Evolutionary conservation across 2,888 invertebrate species (phyloP), one percentile per base, ranked within the genome.

Genomic region (Pammene fasciana): DNA sequence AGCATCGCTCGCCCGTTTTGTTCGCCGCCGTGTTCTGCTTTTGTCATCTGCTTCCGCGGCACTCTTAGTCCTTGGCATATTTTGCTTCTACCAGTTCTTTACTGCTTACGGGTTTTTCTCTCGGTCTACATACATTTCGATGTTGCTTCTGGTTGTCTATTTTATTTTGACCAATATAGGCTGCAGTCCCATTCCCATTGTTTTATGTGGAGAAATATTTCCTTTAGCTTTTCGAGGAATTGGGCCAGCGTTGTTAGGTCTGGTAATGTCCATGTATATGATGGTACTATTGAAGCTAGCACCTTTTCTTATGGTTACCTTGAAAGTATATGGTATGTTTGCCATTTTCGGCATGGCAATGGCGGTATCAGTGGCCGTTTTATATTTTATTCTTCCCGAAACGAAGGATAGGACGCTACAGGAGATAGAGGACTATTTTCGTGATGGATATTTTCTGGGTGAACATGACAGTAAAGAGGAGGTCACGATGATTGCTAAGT

Each of bases 361-460:
- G 36, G 34, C n/a, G 8, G 34, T 2, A 6, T 34, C 34, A 1
- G 11, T n/a, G 11, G 13, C 36, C 11, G 54, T 36, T 36, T 7
- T 54, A 34, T 54, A 54, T 36, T 54, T 54, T n/a, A 54, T 54
- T n/a, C 54, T 54, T n/a, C 54, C 54, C 8, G 54, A 54, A 36
- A 54, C 54, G 0, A 36, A 54, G 36, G 54, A 54, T n/a, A 54
- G 36, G n/a, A 54, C 52, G 6, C 34, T 54, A 0, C 54, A 54
- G 54, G 34, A 54, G n/a, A 54, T 54, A n/a, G 54, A 54, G n/a
- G 54, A 36, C 9, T 54, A 54, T 54, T 54, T 54, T n/a, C 34
- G 34, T n/a, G 7, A 54, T 36, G 36, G 54, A n/a, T 26, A 36
- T 36, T 54, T n/a, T 54, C n/a, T 54, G 34, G 26, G 4, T 26